Conservation (phyloP, 2,888 invertebrate species). For the Sceliomorpha sp. region DNA sequence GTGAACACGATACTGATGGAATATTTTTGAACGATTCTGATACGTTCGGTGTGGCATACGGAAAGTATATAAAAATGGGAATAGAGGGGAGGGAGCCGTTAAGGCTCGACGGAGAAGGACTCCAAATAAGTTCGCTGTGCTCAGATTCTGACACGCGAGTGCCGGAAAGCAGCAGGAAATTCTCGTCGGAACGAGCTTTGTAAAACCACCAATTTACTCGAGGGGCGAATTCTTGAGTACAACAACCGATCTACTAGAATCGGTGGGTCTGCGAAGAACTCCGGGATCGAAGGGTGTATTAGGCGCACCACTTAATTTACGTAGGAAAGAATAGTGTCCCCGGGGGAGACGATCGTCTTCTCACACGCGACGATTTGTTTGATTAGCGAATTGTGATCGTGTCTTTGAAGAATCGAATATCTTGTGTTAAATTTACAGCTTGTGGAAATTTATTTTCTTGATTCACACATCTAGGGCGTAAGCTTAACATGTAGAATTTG, state of each 20-base stretch:
- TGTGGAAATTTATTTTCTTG: too few relatives aligned
- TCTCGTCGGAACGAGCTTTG: slow-evolving; percentile 30
- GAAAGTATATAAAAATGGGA: too few relatives aligned
- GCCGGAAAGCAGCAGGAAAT: slow-evolving; percentile 29
- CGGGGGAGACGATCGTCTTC: slow-evolving; percentile 7
- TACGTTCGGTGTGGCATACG: too few relatives aligned
- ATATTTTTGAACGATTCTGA: too few relatives aligned
- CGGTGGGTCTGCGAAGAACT: slow-evolving; percentile 2
- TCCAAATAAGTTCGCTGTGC: slow-evolving; percentile 37
- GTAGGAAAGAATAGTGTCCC: slow-evolving; percentile 1
- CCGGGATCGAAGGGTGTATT: slow-evolving; percentile 17
- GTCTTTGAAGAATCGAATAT: slow-evolving; percentile 21
- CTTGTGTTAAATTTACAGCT: too few relatives aligned
- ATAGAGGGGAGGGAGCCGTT: slow-evolving; percentile 4
- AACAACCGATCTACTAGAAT: slow-evolving; percentile 8
- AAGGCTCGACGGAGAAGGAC: slow-evolving; percentile 17
- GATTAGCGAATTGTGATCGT: slow-evolving; percentile 29
- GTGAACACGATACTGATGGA: too few relatives aligned
- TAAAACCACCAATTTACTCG: slow-evolving; percentile 44
- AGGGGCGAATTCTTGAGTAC: slow-evolving; percentile 16
- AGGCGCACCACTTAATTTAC: too few relatives aligned
- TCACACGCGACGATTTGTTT: slow-evolving; percentile 20
- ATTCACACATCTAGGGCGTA: too few relatives aligned
- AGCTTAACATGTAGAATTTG: too few relatives aligned
- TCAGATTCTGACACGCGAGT: slow-evolving; percentile 45